A percentile compares a stretch with the other conserved stretches of the same genome.
phyloP scores from a whole-genome alignment of 2,888 invertebrate species.

The Lycophotia porphyrea region DNA sequence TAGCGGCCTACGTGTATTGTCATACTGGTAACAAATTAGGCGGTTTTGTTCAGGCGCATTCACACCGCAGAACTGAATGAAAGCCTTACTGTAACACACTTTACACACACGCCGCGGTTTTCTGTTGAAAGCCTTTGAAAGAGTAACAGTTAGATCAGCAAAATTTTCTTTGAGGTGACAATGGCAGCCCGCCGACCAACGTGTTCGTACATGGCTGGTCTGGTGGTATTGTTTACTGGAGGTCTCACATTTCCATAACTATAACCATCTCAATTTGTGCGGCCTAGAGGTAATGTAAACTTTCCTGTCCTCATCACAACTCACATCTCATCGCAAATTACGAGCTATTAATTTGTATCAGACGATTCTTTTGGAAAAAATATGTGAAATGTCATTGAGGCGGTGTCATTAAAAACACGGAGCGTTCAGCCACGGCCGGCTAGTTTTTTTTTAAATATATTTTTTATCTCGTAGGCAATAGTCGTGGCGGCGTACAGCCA shows the following conservation, averaged over 20 bases:
- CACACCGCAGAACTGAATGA: conserved; percentile 34
- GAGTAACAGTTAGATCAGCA: conserved; percentile 35
- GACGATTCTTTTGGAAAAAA: conserved; percentile 46
- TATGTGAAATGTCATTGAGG: conserved; percentile 57
- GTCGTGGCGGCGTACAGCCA: conserved; percentile 68
- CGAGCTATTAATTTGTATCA: conserved; percentile 31
- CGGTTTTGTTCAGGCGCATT: conserved; percentile 46
- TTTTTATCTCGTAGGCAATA: conserved; percentile 76
- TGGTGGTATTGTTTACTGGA: conserved; percentile 22
- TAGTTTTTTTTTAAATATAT: conserved; percentile 54
- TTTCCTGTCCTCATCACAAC: conserved; percentile 3
- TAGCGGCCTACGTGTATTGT: conserved; percentile 65
- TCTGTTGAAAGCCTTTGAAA: conserved; percentile 32
- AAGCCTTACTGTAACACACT: conserved; percentile 27
- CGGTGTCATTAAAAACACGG: conserved; percentile 44
- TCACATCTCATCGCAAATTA: conserved; percentile 14
- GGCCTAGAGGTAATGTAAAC: neutral
- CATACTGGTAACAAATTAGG: conserved; percentile 48
- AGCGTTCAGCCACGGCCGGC: conserved; percentile 38
- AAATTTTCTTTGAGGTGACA: conserved; percentile 26
- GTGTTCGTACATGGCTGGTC: conserved; percentile 11
- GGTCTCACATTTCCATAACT: conserved; percentile 36
- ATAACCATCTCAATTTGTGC: conserved; percentile 4
- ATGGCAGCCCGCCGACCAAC: conserved; percentile 11
- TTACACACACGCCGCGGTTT: conserved; percentile 28